Base-by-base conservation (phyloP, 23 tunicate genomes). In the Halocynthia roretzi region DNA sequence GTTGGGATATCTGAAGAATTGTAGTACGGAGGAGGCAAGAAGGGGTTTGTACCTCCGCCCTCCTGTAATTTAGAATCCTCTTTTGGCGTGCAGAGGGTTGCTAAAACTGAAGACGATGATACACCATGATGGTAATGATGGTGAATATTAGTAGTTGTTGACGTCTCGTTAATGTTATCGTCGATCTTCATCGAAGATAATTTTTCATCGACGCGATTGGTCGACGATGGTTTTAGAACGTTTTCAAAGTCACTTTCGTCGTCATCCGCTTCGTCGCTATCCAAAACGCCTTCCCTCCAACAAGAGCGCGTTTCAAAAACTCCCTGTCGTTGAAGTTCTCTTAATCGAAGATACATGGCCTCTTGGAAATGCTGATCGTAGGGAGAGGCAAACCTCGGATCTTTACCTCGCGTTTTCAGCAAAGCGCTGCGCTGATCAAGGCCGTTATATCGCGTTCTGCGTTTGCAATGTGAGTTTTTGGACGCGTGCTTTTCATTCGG, bases 341-440 rank as follows among this genome's bases (percentile, higher is more conserved):
- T 61, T 22, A 84, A 54, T 22, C 89, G 77, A 14, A 84, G 44
- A 75, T 78, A 84, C 89, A 84, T 84, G 23, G 89, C 78, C 48
- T 84, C 89, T 50, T 78, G 83, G 55, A 84, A 84, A n/a, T 61
- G 63, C 61, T 71, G 89, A 61, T 84, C 89, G 56, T 61, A 84
- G 52, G 89, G 83, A 8, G 89, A 84, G 50, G 83, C 84, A 60
- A 62, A 84, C 17, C 71, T 74, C 2, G 63, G 78, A 10, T 74
- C 78, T 18, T 18, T 74, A 6, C 40, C 56, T 20, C 78, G 56
- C 9, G n/a, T 54, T 54, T 54, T 74, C 10, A 14, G 55, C 62
- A 54, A 51, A 8, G 22, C 86, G 76, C 62, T 81, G 14, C 54
- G 50, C 7, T 50, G 18, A 0, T 68, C 76, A 40, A 50, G 56